Evolutionary conservation across 2,113 vertebrate species (phyloP), one percentile per base, ranked within the genome.

Genomic region (Condylura cristata): DNA sequence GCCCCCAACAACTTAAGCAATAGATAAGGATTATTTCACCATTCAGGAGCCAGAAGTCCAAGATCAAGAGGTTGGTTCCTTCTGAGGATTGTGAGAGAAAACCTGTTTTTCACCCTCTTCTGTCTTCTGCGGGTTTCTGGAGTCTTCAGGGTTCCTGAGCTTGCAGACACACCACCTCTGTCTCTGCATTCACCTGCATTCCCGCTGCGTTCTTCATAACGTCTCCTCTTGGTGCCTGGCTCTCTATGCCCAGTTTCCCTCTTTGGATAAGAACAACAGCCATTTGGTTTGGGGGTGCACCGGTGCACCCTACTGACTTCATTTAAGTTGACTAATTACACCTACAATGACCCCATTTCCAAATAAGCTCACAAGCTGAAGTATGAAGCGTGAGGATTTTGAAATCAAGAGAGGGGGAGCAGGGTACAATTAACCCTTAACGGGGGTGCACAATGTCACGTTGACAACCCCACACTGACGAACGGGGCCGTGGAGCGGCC

Each of bases 271-370:
- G 4, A 28, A 63, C 14, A 28, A 2, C 20, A 79, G 46, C 26
- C 6, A 32, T 60, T 17, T 34, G 28, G 24, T 30, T 75, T 44
- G 48, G 14, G 32, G 16, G n/a, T n/a, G n/a, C n/a, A n/a, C n/a
- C n/a, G 7, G 48, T 61, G 39, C 26, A 39, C 10, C 22, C 68
- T n/a, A 18, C 32, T 28, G 37, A 76, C 18, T 39, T 89, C 28
- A 37, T 68, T 88, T 72, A 63, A 70, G 51, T 88, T 74, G 37
- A 90, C 12, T 58, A 66, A 68, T 68, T 32, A n/a, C 13, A 71
- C 37, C 28, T 34, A 2, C 58, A 56, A 51, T 18, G 68, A 63
- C 7, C 24, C 28, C 20, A 34, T 58, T 92, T 92, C 81, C 70
- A 94, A 56, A 63, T 18, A 85, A 81, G 48, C 41, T 39, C 30